Evolutionary conservation across 2,113 vertebrate species (phyloP).

Genomic region (Junco hyemalis): DNA sequence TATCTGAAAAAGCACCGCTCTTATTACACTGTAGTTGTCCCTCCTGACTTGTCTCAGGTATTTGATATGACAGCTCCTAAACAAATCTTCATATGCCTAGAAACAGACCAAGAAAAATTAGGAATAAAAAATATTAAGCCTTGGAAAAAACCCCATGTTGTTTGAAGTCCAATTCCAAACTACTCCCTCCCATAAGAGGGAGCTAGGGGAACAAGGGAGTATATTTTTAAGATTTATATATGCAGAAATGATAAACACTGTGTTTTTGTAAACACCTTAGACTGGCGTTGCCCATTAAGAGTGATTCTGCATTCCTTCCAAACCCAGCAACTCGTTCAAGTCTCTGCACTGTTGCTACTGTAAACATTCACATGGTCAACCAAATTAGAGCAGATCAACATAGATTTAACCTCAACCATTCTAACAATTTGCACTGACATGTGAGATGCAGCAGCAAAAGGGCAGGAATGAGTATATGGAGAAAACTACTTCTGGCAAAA

Average conservation of each 20-base stretch:
- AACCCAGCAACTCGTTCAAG: neutral
- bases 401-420: neutral
- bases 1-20: constrained; percentile 79
- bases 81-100: constrained; percentile 77
- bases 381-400: neutral
- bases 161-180: neutral
- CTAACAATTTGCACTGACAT: neutral
- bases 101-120: neutral
- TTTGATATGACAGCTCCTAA: constrained; percentile 70
- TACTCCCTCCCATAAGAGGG: neutral
- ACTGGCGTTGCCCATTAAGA: neutral
- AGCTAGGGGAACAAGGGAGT: neutral
- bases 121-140: neutral
- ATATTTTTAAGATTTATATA: neutral
- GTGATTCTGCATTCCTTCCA: neutral
- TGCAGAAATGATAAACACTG: neutral
- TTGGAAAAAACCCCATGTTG: neutral
- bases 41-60: constrained; percentile 72
- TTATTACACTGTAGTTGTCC: constrained; percentile 75
- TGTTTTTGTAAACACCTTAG: neutral
- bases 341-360: neutral
- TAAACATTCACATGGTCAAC: neutral
- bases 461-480: neutral
- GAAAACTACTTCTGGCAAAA: neutral
- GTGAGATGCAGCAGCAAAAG: neutral